phyloP scores from a whole-genome alignment of 2,797 vertebrate species.

The Bovichtus variegatus region DNA sequence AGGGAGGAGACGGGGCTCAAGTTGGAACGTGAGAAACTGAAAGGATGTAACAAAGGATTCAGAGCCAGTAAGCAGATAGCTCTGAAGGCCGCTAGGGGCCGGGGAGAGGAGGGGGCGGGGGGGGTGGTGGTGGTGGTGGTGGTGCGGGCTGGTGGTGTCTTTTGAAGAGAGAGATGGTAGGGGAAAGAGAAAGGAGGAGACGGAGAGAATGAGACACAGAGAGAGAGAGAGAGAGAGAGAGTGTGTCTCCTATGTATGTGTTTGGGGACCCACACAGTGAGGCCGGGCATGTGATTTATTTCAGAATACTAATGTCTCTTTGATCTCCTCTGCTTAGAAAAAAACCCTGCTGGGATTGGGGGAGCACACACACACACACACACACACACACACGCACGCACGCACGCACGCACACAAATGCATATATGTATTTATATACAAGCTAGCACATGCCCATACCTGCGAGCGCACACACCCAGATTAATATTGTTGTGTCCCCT shows the following conservation, averaged over 20 bases:
- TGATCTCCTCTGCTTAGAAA: constrained; percentile 80
- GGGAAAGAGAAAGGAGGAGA: constrained; percentile 67
- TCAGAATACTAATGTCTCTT: constrained; percentile 86
- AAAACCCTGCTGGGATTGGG: constrained; percentile 75
- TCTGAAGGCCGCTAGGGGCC: constrained; percentile 77
- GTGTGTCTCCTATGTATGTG: constrained; percentile 75
- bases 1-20: constrained; percentile 73
- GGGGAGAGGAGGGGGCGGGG: background rate
- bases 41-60: constrained; percentile 80
- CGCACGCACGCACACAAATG: constrained; percentile 44
- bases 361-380: constrained; percentile 12
- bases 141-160: constrained; percentile 55
- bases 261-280: constrained; percentile 76
- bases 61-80: constrained; percentile 79
- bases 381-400: background rate
- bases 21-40: constrained; percentile 77
- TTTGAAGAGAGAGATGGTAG: constrained; percentile 74
- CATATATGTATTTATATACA: constrained; percentile 65
- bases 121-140: constrained; percentile 14
- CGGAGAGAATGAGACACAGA: constrained; percentile 49
- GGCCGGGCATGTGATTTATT: constrained; percentile 83
- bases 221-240: constrained; percentile 43
- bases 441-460: constrained; percentile 38
- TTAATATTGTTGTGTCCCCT: constrained; percentile 68
- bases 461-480: constrained; percentile 46